Evolutionary conservation across 2,888 invertebrate species (phyloP), one percentile per base, ranked within the genome.

Genomic region (Andricus quercusramuli): DNA sequence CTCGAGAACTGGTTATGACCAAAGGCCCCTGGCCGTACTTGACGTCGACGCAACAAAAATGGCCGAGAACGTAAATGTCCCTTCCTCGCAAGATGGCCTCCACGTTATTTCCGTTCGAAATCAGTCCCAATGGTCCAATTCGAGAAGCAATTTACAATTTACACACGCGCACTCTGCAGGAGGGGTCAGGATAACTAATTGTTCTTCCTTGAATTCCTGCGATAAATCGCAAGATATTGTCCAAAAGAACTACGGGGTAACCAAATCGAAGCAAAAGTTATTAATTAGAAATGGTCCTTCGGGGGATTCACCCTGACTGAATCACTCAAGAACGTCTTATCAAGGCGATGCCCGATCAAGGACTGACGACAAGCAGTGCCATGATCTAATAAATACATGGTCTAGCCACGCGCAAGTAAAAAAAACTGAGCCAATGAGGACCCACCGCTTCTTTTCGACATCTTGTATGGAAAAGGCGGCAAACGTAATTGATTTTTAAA

Each of bases 31-130:
- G 47, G 74, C 51, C 32, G 74, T 74, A 74, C 74, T 68, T 74
- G 56, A 74, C 74, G 74, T 74, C 74, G 74, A 74, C 74, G 74
- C 74, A 74, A 74, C 74, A 74, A 74, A 74, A 74, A 74, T 74
- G 74, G 74, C 74, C 56, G 74, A 74, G 56, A 56, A 32, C 32
- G 37, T 74, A 74, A 74, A 74, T 74, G 70, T 74, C 70, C 70
- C 51, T 51, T 56, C 74, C 56, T 32, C 22, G 51, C 74, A 74
- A 74, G 74, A 74, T 74, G 74, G 74, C 74, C 51, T 29, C 74
- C 56, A 20, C 29, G 32, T 20, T 56, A 74, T 56, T 56, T 74
- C 32, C 74, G 74, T 32, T 56, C 29, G n/a, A 74, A 67, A 32
- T 13, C 13, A 44, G 2, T 44, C 11, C 13, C 1, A 44, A 44